Evolutionary conservation across 2,888 invertebrate species (phyloP), one percentile per base, ranked within the genome.

Genomic region (Hypomecis atomaria): DNA sequence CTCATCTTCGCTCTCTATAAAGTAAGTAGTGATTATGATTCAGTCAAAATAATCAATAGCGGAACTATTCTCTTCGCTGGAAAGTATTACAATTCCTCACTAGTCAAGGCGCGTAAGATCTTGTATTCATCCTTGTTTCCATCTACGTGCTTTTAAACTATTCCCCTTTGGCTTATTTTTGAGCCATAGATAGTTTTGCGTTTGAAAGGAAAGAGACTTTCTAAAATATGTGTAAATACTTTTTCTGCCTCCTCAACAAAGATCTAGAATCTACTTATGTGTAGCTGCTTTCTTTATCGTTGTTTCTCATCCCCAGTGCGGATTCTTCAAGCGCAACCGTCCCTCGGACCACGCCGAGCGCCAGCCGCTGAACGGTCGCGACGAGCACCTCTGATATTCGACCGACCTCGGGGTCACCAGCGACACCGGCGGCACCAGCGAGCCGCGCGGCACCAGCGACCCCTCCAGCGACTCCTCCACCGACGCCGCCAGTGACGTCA

Each of bases 291-390:
- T 10, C 1, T 37, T 49, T 11, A 13, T n/a, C 7, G 0, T 11
- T 42, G 6, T 49, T 36, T 38, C 5, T 52, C 8, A 38, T 11
- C 81, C 76, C 38, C 90, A 98, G 98, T 96, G 96, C 85, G 98
- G 98, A 67, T 98, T 98, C 95, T 98, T 98, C 94, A 97, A 97
- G 84, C 95, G 98, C 81, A 97, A 97, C 89, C 95, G 98, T 36
- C 98, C 98, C 53, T 94, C 95, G 0, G 95, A 96, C 83, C 95
- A 96, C 75, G 95, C 96, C 48, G 97, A 98, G 92, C 94, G 97
- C 56, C 97, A 97, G 83, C 97, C 97, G 2, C 89, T 98, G 72
- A 96, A 96, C 86, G 94, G 97, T 34, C 96, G 96, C 68, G 96
- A 96, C 88, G 96, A 96, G 85, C 96, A 96, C 76, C 94, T 96